These are phyloP conservation scores for Chiloscyllium plagiosum DNA, from an alignment of 2,113 vertebrate genomes.

Conservation along the genomic window DNA sequence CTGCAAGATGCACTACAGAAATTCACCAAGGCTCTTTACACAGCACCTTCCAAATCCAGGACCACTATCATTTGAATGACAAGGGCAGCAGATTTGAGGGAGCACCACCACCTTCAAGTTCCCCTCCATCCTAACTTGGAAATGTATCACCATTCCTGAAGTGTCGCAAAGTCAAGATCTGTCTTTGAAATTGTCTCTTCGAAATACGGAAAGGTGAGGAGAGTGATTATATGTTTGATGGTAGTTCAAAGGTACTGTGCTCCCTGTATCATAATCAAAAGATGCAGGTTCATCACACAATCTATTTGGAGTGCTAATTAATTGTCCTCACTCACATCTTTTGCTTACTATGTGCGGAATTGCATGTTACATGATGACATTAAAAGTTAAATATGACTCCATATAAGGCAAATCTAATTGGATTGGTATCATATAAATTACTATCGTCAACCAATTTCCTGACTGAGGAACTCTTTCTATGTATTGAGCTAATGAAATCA, in stretches of 20 bases:
- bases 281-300: not conserved
- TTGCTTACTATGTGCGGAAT: not conserved
- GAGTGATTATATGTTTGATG: not conserved
- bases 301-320: not conserved
- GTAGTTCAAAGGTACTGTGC: not conserved
- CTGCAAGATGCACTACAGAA: too few species aligned
- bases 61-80: too few species aligned
- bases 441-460: not conserved
- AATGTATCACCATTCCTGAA: too few species aligned
- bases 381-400: not conserved
- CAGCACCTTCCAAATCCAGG: too few species aligned
- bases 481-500: not conserved
- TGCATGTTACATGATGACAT: not conserved
- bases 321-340: not conserved
- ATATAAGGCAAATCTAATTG: constrained; percentile 19
- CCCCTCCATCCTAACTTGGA: too few species aligned
- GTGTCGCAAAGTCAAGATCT: too few species aligned
- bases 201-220: not conserved
- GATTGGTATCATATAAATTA: not conserved
- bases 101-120: too few species aligned
- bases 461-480: not conserved
- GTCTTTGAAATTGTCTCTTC: not conserved
- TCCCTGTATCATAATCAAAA: not conserved
- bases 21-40: too few species aligned
- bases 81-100: too few species aligned